These are phyloP conservation scores for Candoia aspera DNA, from an alignment of 2,113 vertebrate genomes.

Conservation along the genomic window DNA sequence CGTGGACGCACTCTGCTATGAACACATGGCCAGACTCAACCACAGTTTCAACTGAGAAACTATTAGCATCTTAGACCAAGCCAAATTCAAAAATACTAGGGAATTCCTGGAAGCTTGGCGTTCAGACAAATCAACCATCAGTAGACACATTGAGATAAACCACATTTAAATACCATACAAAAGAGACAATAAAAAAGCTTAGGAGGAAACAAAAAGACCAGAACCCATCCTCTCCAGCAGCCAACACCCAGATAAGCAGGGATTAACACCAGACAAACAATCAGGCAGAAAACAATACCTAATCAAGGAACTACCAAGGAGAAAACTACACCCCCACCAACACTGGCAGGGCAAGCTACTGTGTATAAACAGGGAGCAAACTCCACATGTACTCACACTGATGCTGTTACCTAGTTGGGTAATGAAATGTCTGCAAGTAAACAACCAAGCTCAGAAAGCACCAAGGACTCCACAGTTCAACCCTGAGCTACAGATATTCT, in stretches of 20 bases:
- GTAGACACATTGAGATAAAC: neutral
- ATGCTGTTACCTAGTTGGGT: neutral
- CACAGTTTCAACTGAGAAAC: neutral
- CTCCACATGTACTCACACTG: neutral
- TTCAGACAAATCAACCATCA: neutral
- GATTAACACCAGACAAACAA: neutral
- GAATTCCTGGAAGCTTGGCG: neutral
- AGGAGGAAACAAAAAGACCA: neutral
- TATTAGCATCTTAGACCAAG: neutral
- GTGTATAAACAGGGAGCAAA: neutral
- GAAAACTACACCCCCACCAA: neutral
- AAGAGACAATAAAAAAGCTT: neutral
- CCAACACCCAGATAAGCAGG: neutral
- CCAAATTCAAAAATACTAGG: neutral
- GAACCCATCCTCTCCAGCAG: neutral
- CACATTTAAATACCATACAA: neutral
- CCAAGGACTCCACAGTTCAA: neutral
- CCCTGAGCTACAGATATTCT: constrained; percentile 6
- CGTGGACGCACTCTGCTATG: neutral
- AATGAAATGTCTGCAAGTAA: neutral
- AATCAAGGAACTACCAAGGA: neutral
- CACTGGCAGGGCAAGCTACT: neutral
- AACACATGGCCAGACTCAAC: neutral
- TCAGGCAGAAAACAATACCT: neutral
- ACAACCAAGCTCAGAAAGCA: neutral